Base-by-base conservation (phyloP, 2,797 vertebrate genomes). In the Chromis chromis region DNA sequence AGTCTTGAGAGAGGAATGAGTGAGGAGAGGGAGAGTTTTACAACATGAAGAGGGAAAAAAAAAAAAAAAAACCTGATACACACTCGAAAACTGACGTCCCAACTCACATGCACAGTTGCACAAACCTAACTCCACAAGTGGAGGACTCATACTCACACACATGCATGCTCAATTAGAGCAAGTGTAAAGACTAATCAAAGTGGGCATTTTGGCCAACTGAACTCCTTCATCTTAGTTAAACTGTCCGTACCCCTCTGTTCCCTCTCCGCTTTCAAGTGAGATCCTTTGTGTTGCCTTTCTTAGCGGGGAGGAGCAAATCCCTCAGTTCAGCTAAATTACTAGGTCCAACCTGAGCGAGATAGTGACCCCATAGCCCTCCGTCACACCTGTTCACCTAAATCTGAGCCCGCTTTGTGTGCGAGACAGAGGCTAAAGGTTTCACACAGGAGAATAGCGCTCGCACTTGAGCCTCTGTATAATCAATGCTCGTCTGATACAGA, bases 1-100 rank as follows among this genome's bases (percentile, higher is more conserved):
- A 95, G 96, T 95, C 93, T 95, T 95, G 95, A 96, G 95, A 96
- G 95, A 96, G 96, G 95, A 96, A 96, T 96, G 96, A 95, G 96
- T 95, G 95, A 95, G 86, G 82, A 87, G 86, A 82, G 90, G 83
- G 90, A 86, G 88, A 87, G 78, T 86, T 90, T 88, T 89, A 91
- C 78, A 82, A 85, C 71, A 65, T 60, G 33, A 36, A 36, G 33
- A 11, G 33, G 19, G 14, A 72, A 44, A 74, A 76, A 74, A 39
- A 21, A 22, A 59, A 65, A 49, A 63, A 42, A 60, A 64, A 54
- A 11, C 72, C 83, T 21, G 87, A 89, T 83, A 88, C 86, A 85
- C 81, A 72, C 88, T 86, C 71, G 71, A 84, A 88, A 65, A 49
- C 82, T 58, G 79, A 82, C 52, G 33, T 84, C 83, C 80, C 69